Evolutionary conservation across 2,888 invertebrate species (phyloP).

Genomic region (Mythimna impura): DNA sequence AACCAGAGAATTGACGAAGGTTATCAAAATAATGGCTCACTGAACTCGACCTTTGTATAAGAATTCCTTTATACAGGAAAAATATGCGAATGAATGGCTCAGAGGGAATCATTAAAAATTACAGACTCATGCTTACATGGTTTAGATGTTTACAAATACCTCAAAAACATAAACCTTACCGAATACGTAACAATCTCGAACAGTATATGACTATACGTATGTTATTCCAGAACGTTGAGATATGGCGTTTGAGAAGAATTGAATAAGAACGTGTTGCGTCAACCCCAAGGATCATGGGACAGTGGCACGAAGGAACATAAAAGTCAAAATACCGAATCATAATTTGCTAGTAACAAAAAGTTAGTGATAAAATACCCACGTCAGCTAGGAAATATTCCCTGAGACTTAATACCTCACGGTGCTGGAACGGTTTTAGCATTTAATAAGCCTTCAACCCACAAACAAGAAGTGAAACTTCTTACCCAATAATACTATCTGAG

Average conservation of each 20-base stretch:
- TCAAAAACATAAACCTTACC: background rate
- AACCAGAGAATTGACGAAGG: background rate
- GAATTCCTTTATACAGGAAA: background rate
- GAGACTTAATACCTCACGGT: no score
- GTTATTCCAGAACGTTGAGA: no score
- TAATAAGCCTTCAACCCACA: no score
- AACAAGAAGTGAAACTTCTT: background rate
- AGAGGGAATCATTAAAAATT: background rate
- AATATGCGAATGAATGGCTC: no score
- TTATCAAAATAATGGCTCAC: background rate
- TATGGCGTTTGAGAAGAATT: background rate
- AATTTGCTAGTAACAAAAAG: background rate
- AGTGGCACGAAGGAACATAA: background rate
- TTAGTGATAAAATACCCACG: no score
- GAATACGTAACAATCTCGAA: constrained; percentile 5
- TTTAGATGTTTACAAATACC: background rate
- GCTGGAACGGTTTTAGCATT: no score
- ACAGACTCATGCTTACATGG: background rate
- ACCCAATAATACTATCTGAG: constrained; percentile 1
- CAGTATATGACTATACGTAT: background rate
- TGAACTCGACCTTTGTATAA: background rate
- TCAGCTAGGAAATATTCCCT: no score
- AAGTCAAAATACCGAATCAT: background rate
- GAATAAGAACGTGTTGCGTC: background rate
- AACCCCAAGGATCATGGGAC: background rate